These are phyloP conservation scores for Drosophila recens DNA, from an alignment of 2,888 invertebrate species.

Conservation along the genomic window DNA sequence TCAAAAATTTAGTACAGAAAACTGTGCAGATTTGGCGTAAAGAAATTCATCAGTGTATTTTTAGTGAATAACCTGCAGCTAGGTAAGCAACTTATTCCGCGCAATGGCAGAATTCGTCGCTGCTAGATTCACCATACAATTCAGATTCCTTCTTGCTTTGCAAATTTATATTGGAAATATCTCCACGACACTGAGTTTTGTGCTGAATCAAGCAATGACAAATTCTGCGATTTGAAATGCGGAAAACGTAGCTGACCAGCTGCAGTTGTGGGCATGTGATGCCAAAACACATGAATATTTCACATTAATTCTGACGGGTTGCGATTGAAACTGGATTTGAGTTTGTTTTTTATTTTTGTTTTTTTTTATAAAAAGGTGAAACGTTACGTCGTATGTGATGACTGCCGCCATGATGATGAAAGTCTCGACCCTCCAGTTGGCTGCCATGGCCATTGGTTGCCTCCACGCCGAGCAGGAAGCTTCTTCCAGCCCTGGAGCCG, in stretches of 20 bases:
- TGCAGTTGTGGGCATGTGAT: neutral
- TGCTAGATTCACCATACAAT: neutral
- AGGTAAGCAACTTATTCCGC: neutral
- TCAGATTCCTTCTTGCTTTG: neutral
- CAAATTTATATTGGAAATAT: neutral
- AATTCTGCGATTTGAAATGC: neutral
- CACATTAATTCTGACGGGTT: neutral
- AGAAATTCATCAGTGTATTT: neutral
- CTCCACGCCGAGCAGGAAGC: constrained; percentile 52
- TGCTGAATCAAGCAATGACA: neutral
- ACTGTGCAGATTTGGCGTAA: neutral
- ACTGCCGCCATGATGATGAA: constrained; percentile 82
- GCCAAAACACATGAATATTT: neutral
- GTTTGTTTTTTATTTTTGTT: neutral
- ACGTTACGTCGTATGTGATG: constrained; percentile 83
- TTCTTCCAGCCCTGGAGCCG: constrained; percentile 43
- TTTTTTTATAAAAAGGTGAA: constrained; percentile 4
- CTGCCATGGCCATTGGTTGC: constrained; percentile 83
- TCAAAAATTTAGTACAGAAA: neutral
- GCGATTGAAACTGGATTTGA: constrained; percentile 13
- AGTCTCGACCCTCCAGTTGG: constrained; percentile 82
- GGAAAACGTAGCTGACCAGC: neutral
- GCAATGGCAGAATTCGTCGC: rapidly evolving
- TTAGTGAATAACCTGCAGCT: neutral
- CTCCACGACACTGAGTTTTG: neutral